phyloP scores from a whole-genome alignment of 2,888 invertebrate genomes.

The Halocaridina rubra region DNA sequence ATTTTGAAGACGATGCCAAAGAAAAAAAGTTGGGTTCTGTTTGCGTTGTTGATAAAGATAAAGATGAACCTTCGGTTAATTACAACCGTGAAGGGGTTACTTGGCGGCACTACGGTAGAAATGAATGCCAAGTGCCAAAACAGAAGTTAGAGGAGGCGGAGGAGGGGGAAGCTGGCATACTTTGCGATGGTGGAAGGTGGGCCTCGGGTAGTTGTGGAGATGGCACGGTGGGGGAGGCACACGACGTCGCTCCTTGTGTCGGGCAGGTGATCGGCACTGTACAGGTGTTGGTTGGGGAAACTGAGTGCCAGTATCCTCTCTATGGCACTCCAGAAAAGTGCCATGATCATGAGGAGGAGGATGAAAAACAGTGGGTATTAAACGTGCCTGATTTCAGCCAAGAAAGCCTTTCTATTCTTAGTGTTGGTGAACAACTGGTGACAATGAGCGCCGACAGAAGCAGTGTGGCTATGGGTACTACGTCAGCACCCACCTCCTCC shows the following conservation, averaged over 20 bases:
- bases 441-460: constrained; percentile 49
- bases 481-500: neutral
- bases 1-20: no score
- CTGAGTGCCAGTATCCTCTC: constrained; percentile 33
- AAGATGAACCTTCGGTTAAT: no score
- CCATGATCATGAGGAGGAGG: neutral
- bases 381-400: constrained; percentile 1
- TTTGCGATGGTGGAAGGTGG: constrained; percentile 9
- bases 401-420: constrained; percentile 31
- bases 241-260: constrained; percentile 13
- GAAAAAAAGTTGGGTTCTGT: no score
- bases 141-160: neutral
- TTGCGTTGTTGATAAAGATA: no score
- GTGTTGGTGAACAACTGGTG: constrained; percentile 46
- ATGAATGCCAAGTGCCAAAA: constrained; percentile 52
- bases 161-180: constrained; percentile 29
- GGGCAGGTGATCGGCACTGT: constrained; percentile 41
- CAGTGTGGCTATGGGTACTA: constrained; percentile 21
- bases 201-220: constrained; percentile 47
- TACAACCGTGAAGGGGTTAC: no score
- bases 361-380: constrained; percentile 9
- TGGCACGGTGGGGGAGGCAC: constrained; percentile 56
- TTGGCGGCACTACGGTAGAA: constrained; percentile 22
- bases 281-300: constrained; percentile 42
- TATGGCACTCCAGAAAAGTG: constrained; percentile 18